Conservation (phyloP, 2,113 vertebrate species). For the Pseudopipra pipra region DNA sequence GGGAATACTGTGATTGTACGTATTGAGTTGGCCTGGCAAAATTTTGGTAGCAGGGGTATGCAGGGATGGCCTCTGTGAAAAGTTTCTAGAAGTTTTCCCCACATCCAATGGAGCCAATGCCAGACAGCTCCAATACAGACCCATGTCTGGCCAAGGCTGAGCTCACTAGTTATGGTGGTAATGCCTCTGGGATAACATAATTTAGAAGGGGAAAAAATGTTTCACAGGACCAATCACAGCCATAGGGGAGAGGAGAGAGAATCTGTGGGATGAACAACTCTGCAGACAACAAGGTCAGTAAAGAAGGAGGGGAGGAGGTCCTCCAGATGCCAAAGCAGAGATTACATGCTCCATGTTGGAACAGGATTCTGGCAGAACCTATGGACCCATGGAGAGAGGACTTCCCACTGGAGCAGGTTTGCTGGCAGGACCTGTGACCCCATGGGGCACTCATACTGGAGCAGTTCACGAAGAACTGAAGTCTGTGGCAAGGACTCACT, state of each 20-base stretch:
- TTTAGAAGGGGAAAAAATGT: not conserved
- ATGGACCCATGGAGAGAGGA: not conserved
- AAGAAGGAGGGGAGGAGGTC: not conserved
- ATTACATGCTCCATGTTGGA: not conserved
- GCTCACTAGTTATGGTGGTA: too few relatives aligned
- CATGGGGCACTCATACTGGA: not conserved
- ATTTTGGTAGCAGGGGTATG: not conserved
- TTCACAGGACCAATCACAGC: not conserved
- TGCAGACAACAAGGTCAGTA: not conserved
- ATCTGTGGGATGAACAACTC: not conserved
- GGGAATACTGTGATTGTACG: rapidly evolving
- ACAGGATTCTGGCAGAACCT: not conserved
- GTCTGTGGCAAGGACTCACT: not conserved
- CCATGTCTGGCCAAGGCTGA: not conserved
- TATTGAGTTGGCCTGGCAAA: not conserved
- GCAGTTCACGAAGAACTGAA: not conserved
- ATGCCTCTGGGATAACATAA: not conserved
- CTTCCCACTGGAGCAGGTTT: not conserved
- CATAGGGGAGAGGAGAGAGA: not conserved
- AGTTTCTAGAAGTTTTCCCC: not conserved
- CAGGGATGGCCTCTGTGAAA: not conserved
- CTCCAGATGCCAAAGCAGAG: not conserved
- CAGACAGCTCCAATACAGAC: not conserved
- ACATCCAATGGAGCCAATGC: not conserved
- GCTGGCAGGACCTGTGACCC: not conserved